phyloP scores from a whole-genome alignment of 2,113 vertebrate genomes.

The Eurystomus gularis region DNA sequence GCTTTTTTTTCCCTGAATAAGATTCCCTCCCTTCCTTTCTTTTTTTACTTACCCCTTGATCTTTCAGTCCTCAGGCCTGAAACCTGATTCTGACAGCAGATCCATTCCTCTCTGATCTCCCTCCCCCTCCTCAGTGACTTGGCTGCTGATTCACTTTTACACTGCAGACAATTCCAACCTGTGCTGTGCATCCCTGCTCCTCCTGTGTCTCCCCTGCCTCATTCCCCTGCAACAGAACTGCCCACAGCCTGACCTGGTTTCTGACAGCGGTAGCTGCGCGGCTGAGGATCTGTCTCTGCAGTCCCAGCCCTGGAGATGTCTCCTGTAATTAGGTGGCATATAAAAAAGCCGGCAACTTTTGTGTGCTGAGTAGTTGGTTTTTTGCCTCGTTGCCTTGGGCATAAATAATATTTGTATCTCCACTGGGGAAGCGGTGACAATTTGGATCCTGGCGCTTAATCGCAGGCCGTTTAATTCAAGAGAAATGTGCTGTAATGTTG shows the following conservation, averaged over 20 bases:
- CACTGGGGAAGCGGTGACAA: not conserved
- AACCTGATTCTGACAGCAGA: not conserved
- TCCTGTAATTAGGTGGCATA: constrained; percentile 20
- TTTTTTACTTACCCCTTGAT: not conserved
- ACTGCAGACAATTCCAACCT: not conserved
- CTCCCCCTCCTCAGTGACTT: constrained; percentile 1
- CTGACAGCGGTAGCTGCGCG: not conserved
- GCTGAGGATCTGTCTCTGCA: constrained; percentile 3
- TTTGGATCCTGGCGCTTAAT: not conserved
- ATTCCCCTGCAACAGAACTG: constrained; percentile 13
- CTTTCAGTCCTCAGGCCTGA: not conserved
- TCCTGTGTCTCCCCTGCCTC: not conserved
- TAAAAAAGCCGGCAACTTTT: not conserved
- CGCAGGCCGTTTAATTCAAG: not conserved
- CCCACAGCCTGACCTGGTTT: constrained; percentile 47
- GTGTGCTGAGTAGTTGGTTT: constrained; percentile 7
- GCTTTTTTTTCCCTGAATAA: not conserved
- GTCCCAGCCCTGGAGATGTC: not conserved
- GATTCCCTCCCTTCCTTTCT: not conserved
- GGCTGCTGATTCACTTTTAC: constrained; percentile 56
- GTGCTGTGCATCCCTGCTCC: not conserved
- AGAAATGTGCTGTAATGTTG: not conserved
- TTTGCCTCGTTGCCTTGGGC: not conserved
- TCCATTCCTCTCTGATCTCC: not conserved
- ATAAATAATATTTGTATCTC: constrained; percentile 28